Evolutionary conservation across 2,113 vertebrate genomes (phyloP).

Genomic region (Thryonomys swinderianus): DNA sequence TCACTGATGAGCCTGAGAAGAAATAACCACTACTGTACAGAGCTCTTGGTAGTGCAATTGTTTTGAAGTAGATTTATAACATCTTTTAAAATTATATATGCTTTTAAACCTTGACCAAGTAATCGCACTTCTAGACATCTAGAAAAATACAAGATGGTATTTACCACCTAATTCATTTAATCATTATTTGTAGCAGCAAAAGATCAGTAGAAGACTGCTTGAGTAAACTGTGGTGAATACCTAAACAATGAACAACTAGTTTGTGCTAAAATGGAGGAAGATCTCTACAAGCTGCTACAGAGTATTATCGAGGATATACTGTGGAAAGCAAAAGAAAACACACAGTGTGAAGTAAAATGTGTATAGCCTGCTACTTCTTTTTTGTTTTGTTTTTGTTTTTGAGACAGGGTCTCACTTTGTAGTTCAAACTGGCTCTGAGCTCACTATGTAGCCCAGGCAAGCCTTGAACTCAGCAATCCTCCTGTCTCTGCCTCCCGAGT

Average conservation of each 20-base stretch:
- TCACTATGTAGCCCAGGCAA: too few relatives aligned
- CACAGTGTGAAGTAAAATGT: background rate
- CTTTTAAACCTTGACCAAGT: background rate
- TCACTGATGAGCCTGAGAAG: background rate
- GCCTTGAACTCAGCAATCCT: too few relatives aligned
- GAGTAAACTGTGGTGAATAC: constrained; percentile 12
- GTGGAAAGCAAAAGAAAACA: background rate
- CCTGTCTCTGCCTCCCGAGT: too few relatives aligned
- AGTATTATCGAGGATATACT: background rate
- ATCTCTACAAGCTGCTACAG: background rate
- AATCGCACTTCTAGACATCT: constrained; percentile 12
- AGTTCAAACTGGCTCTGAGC: too few relatives aligned
- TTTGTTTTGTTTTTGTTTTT: too few relatives aligned
- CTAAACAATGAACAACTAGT: constrained; percentile 3
- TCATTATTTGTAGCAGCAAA: background rate
- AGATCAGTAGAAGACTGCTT: background rate
- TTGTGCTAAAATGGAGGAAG: background rate
- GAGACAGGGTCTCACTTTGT: too few relatives aligned
- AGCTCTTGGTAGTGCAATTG: background rate
- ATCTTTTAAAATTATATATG: background rate
- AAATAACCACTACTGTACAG: background rate
- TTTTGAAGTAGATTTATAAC: constrained; percentile 16
- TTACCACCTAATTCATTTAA: background rate
- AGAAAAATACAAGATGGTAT: constrained; percentile 7
- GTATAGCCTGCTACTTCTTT: background rate